Evolutionary conservation across 2,113 vertebrate genomes (phyloP), one percentile per base, ranked within the genome.

Genomic region (Myiozetetes cayanensis): DNA sequence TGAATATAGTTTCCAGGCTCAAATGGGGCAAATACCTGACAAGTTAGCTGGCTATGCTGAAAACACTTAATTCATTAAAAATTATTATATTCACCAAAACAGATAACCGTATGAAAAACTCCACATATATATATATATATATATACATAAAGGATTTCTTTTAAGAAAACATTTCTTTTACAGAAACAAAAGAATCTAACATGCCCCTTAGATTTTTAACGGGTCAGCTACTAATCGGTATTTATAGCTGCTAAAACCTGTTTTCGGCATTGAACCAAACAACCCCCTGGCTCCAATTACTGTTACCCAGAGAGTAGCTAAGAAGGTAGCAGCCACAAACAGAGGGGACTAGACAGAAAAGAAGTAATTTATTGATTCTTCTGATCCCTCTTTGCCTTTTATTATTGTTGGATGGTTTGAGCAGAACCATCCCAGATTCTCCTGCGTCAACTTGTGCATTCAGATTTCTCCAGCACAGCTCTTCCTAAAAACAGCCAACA

Each of bases 181-280:
- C 55, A 83, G 68, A 87, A 86, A 15, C n/a, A 88, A 88, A 91
- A 91, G 66, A 87, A 94, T 71, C 67, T 80, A 83, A 80, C 67
- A 23, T 86, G 94, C 55, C 72, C 79, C 55, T 86, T 70, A 74
- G 65, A 59, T 86, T 94, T 96, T 95, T 95, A 94, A 94, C 9
- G 66, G 92, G 92, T 95, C 92, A 96, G 55, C 67, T 95, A 70
- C 90, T 95, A 82, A 97, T 93, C 0, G 31, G 92, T 94, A 92
- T 96, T 95, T 97, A 97, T 70, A 95, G 95, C 90, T 86, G 82
- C 72, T 88, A 88, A 94, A 96, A 90, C 85, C 94, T 95, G 90
- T 94, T 96, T 97, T 96, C 56, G 0, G 59, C 92, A 90, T 62
- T 92, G 95, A 93, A 90, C 92, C 72, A 88, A 96, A 92, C 94